These are phyloP conservation scores for Deladenus siricidicola DNA, from an alignment of 2,888 invertebrate species.

Conservation along the genomic window DNA sequence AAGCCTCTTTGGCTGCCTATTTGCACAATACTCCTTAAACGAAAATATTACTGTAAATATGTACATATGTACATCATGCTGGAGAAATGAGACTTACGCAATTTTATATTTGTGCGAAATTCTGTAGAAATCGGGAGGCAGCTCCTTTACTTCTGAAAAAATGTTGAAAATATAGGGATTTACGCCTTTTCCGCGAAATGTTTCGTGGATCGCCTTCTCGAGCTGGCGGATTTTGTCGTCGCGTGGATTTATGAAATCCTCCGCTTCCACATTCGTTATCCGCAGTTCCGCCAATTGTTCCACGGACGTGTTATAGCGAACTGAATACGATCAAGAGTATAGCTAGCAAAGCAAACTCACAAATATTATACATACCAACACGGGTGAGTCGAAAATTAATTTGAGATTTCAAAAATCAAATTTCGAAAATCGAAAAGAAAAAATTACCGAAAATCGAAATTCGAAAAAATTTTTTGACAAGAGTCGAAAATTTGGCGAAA, in stretches of 20 bases:
- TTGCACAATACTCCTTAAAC: constrained; percentile 27
- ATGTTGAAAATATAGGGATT: constrained; percentile 48
- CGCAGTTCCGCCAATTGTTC: constrained; percentile 40
- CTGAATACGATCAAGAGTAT: no score
- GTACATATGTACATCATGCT: no score
- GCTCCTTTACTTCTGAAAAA: constrained; percentile 20
- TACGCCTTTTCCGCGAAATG: constrained; percentile 43
- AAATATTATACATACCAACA: no score
- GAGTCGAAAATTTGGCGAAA: background rate
- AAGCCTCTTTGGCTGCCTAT: constrained; percentile 32
- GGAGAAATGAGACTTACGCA: constrained; percentile 11
- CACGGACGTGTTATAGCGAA: constrained; percentile 32
- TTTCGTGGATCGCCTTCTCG: constrained; percentile 35
- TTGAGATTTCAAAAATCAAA: no score
- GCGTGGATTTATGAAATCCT: constrained; percentile 25
- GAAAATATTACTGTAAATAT: no score
- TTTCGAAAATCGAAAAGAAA: no score
- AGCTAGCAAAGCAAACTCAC: no score
- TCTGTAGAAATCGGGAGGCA: background rate
- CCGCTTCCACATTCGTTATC: constrained; percentile 43
- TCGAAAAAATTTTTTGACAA: background rate
- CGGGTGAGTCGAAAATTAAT: no score
- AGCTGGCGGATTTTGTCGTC: constrained; percentile 25
- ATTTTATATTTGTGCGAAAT: constrained; percentile 13
- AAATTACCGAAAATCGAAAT: background rate